Evolutionary conservation across 2,113 vertebrate species (phyloP), one percentile per base, ranked within the genome.

Genomic region (Oryzias curvinotus): DNA sequence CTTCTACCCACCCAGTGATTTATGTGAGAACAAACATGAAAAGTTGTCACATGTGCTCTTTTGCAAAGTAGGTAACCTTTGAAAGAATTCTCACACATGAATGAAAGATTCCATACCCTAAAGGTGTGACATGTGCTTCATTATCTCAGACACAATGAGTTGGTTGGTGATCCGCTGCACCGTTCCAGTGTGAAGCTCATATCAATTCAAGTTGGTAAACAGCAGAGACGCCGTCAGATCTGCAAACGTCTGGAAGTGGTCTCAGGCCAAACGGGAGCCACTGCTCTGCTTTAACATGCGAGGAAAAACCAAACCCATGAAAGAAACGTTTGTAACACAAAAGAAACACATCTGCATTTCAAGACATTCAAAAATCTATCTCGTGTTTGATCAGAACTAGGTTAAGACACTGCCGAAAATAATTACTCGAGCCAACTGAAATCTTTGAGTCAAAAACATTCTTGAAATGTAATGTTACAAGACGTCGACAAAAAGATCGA

Each of bases 401-500:
- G 71, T 75, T 68, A 78, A 75, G 72, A 84, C 65, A 84, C 77
- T 70, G 68, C 46, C 61, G 47, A 82, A 72, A 75, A 52, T 5
- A 68, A 80, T 69, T 50, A 79, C 71, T 47, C 47, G 47, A 75
- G 69, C 65, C 68, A 52, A 77, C 66, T 56, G 42, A 81, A 82
- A 82, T 62, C 42, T 68, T 76, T 69, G 62, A 74, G 74, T 74
- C 36, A 66, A 68, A 81, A 85, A 87, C 82, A 85, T 83, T 89
- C 72, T 61, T 80, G 77, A 85, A 85, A 74, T 75, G 77, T 85
- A 62, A 83, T 75, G 62, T 80, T 80, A 83, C 79, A 75, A 74
- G 52, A 84, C 65, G 69, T 73, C 75, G 77, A 89, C 78, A 73
- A 75, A 77, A 47, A 57, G 73, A 78, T 60, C 42, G 77, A 85